Evolutionary conservation across 2,113 vertebrate species (phyloP).

Genomic region (Pionites leucogaster): DNA sequence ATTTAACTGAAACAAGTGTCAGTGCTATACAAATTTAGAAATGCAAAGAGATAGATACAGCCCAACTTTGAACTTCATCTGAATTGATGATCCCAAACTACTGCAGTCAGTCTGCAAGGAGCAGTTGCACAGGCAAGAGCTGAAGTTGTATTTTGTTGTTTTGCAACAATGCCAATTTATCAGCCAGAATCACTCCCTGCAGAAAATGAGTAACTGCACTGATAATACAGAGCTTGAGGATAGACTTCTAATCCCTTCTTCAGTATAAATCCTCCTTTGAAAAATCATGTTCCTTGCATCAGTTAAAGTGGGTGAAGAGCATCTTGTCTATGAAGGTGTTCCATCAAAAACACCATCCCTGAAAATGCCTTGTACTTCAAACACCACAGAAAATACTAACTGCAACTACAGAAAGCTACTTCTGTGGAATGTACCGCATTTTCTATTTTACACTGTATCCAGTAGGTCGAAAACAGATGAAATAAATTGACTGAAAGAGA

Average conservation of each 20-base stretch:
- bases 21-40: background rate
- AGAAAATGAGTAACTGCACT: background rate
- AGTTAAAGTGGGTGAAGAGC: background rate
- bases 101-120: background rate
- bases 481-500: background rate
- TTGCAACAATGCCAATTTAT: background rate
- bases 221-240: background rate
- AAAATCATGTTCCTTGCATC: background rate
- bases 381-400: background rate
- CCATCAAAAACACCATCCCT: background rate
- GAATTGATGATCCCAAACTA: background rate
- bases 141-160: background rate
- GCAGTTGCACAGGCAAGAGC: background rate
- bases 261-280: background rate
- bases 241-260: background rate
- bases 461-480: background rate
- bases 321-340: background rate
- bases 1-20: conserved; percentile 16
- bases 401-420: background rate
- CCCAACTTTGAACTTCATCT: background rate
- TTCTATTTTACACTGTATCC: background rate
- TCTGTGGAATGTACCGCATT: background rate
- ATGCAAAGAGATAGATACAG: background rate
- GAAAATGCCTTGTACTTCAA: background rate
- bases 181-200: background rate